Evolutionary conservation across 2,113 vertebrate genomes (phyloP).

Genomic region (Apteryx mantelli): DNA sequence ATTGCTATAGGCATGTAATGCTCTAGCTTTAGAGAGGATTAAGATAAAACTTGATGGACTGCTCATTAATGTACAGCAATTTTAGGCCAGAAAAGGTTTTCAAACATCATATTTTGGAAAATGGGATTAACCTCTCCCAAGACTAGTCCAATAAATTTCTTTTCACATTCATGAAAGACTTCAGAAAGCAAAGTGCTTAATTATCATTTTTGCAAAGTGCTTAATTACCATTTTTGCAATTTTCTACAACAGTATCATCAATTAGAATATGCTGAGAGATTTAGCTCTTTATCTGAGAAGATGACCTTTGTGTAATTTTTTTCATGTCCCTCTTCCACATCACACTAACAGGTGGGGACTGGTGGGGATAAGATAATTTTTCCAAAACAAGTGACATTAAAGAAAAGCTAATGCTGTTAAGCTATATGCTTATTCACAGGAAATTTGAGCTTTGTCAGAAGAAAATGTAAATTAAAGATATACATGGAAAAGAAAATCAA

Average conservation of each 20-base stretch:
- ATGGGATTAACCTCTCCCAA: neutral
- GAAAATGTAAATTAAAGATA: neutral
- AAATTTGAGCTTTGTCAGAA: neutral
- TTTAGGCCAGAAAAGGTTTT: neutral
- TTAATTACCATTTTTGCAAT: neutral
- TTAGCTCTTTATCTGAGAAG: neutral
- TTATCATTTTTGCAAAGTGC: neutral
- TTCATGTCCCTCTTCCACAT: neutral
- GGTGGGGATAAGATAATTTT: neutral
- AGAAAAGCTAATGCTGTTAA: neutral
- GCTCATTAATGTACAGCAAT: neutral
- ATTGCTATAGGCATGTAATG: fast-evolving
- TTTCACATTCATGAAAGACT: neutral
- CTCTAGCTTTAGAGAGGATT: neutral
- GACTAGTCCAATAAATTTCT: neutral
- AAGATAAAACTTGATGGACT: neutral
- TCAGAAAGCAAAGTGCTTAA: neutral
- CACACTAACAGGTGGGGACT: too few relatives aligned
- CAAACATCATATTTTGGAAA: neutral
- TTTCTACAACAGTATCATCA: neutral
- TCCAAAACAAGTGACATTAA: neutral
- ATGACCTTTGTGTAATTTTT: neutral
- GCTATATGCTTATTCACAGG: neutral
- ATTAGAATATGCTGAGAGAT: neutral
- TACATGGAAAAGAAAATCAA: neutral